Percentiles rank a stretch among this genome's conserved stretches.
Evolutionary conservation across 1,140 invertebrate genomes (phyloP).

Genomic region (Saxidomus purpurata): DNA sequence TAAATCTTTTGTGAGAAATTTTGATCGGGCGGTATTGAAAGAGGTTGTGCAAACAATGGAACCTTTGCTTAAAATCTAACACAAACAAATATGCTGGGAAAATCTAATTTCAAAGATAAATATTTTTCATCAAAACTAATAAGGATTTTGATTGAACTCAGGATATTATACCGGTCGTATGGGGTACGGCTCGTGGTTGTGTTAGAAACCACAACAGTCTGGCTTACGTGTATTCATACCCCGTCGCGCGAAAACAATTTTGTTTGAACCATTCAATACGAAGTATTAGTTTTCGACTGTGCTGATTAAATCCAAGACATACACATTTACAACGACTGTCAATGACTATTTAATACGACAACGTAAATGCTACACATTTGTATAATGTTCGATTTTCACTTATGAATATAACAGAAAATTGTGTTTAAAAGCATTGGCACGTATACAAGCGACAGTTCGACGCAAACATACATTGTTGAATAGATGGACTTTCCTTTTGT

Average conservation of each 20-base stretch:
- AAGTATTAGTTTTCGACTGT: too few relatives aligned
- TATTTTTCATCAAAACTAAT: constrained; percentile 54
- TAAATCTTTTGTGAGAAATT: constrained; percentile 32
- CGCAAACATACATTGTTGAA: too few relatives aligned
- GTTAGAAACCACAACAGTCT: not conserved
- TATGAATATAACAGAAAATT: too few relatives aligned
- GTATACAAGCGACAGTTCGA: too few relatives aligned
- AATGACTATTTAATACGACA: too few relatives aligned
- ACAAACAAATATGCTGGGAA: constrained; percentile 32
- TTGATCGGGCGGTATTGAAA: constrained; percentile 1
- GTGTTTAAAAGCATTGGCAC: too few relatives aligned
- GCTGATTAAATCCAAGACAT: too few relatives aligned
- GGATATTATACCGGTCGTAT: not conserved
- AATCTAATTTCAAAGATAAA: constrained; percentile 55
- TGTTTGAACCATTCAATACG: not conserved
- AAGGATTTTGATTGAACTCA: not conserved
- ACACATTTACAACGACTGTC: too few relatives aligned
- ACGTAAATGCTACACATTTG: too few relatives aligned
- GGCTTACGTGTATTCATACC: not conserved
- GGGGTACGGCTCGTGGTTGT: not conserved
- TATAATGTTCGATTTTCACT: too few relatives aligned
- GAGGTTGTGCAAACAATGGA: constrained; percentile 17
- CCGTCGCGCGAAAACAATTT: not conserved
- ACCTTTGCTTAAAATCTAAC: not conserved
- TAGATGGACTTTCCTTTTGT: too few relatives aligned